Evolutionary conservation across 2,113 vertebrate genomes (phyloP), one percentile per base, ranked within the genome.

Genomic region (Salminus brasiliensis): DNA sequence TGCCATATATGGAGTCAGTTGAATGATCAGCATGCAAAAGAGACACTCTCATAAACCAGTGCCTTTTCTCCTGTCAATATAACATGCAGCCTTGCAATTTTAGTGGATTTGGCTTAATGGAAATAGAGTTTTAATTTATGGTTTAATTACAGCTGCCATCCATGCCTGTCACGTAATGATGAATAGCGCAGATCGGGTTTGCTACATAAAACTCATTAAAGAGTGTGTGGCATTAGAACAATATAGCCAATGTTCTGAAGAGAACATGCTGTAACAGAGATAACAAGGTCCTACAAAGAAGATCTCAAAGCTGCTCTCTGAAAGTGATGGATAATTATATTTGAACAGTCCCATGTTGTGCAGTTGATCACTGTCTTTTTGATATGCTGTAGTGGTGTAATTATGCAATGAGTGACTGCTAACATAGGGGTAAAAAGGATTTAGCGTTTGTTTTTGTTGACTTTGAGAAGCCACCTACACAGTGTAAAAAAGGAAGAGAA

Each of bases 291-390:
- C 27, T 23, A 16, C 23, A 57, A 82, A 78, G 66, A 66, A 71
- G 60, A 49, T 32, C 25, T 57, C 10, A n/a, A 81, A 57, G 45
- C 25, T 1, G 34, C 23, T 25, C 7, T 43, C 39, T 75, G 39
- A 77, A n/a, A 66, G 39, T 82, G 69, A 78, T 72, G 70, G 67
- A 76, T 68, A 73, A 74, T 73, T 78, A 49, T 55, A 32, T 82
- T 78, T 73, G 71, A 71, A 73, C 32, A 47, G 49, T 76, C 72
- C 80, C 66, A 72, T 78, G 49, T 68, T 68, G 81, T n/a, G 39
- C 60, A 15, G 55, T 81, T 81, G 29, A 68, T 82, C 75, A 78
- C 15, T 73, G 81, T 68, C 62, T 60, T 73, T 53, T 47, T 72
- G 74, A 81, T 66, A 43, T 66, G 80, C 67, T 71, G 70, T 72